Evolutionary conservation across 2,888 invertebrate genomes (phyloP), one percentile per base, ranked within the genome.

Genomic region (Amphiduros pacificus): DNA sequence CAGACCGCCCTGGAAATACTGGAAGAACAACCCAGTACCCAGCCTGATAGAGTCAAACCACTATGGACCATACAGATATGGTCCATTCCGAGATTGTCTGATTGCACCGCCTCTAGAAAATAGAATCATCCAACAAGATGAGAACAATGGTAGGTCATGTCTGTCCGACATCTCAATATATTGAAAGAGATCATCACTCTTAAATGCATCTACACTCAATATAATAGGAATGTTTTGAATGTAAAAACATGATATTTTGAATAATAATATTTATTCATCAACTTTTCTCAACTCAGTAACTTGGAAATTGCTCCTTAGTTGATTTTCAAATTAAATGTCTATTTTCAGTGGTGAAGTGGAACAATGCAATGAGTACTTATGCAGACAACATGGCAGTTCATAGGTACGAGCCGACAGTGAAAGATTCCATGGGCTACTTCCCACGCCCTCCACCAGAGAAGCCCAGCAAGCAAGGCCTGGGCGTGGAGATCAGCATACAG

Each of bases 11-110:
- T 71, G 71, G 57, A 61, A 55, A 44, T 79, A 79, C 65, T 81
- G 80, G 79, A 60, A 69, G 24, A 73, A 62, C 32, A 75, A 78
- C 22, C 70, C 74, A 1, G 68, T 68, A 31, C 78, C 78, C 2
- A 57, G 66, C 4, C 57, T 74, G 56, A 65, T 72, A 2, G 72
- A 73, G 14, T 67, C 73, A 5, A 62, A 61, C 50, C 64, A 69
- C 48, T 55, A 52, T 22, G 69, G 69, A 1, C 56, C 63, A 4
- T 66, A 69, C 55, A 28, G 67, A 20, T 40, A 55, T 20, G 68
- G 65, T 29, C 66, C 64, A 4, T 68, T 54, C 44, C 55, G 55
- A 31, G 64, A 58, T 31, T 36, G 51, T 4, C 29, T 40, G 17
- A 56, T 36, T 9, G 40, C 62, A 11, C 40, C 53, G 4, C 65